Conservation (phyloP, 2,797 vertebrate genomes). For the Carcharodon carcharias region DNA sequence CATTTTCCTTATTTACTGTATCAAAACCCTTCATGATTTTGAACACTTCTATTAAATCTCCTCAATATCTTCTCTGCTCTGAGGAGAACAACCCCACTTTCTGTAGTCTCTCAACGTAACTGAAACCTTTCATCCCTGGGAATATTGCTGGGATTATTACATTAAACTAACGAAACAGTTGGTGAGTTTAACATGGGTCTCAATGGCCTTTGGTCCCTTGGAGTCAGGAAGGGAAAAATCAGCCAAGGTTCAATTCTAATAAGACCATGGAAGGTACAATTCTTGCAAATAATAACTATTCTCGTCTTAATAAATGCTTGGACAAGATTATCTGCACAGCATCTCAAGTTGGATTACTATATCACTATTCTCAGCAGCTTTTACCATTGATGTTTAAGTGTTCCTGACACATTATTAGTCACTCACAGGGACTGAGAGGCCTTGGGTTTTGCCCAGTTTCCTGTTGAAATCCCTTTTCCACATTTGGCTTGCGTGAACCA, state of each 20-base stretch:
- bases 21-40: too few species aligned
- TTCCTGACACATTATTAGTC: not conserved
- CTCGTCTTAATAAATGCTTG: not conserved
- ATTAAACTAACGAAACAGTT: not conserved
- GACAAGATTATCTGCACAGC: not conserved
- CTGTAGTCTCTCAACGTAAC: not conserved
- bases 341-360: not conserved
- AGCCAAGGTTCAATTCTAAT: not conserved
- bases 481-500: not conserved
- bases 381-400: not conserved
- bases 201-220: not conserved
- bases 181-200: not conserved
- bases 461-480: slow-evolving; percentile 12
- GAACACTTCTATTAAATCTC: too few species aligned
- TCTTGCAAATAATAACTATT: not conserved
- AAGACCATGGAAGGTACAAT: not conserved
- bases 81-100: not conserved
- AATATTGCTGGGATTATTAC: not conserved
- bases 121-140: not conserved
- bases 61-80: not conserved
- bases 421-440: not conserved
- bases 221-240: not conserved
- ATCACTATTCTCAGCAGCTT: not conserved
- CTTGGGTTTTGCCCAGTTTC: not conserved
- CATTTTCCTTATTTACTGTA: too few species aligned